Base-by-base conservation (phyloP, 2,797 vertebrate species). In the Acipenser transmontanus region DNA sequence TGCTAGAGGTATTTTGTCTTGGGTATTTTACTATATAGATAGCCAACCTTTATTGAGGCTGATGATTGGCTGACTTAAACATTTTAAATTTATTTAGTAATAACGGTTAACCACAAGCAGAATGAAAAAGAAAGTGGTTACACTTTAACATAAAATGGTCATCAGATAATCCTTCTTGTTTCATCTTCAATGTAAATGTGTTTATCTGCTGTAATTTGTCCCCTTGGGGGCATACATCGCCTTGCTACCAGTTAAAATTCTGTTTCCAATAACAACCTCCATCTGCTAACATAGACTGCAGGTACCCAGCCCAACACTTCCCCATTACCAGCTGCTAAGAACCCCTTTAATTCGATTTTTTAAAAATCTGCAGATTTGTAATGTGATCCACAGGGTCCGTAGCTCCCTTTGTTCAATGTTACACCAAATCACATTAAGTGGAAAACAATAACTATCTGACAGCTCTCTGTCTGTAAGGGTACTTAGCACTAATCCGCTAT, bases 401-500 rank as follows among this genome's bases (percentile, higher is more conserved):
- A 80, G 76, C 75, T 83, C 80, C 77, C 81, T 88, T 84, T 84
- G 78, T 85, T 81, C 77, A 80, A 75, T 72, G 74, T 75, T 79
- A 77, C 77, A 76, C 62, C 54, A 81, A 90, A 89, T 87, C 81
- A 77, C 83, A 88, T 89, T 89, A 89, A 85, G 78, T 79, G 76
- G 77, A 76, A 87, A 88, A 91, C 87, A 88, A 87, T 83, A 85
- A 81, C 73, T 72, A 77, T 71, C 76, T 82, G 85, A 82, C 85
- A 88, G 82, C 76, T 84, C 74, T 77, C 78, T 86, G 84, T 88
- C 80, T 87, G 80, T 78, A 78, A 79, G 75, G 83, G 78, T 84
- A 84, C 70, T 90, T 86, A 82, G 68, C 77, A 71, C 80, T 88
- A 88, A 90, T 88, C 87, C 89, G 85, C 82, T 82, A 85, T 82